Evolutionary conservation across 2,888 invertebrate genomes (phyloP), one percentile per base, ranked within the genome.

Genomic region (Drosophila yooni): DNA sequence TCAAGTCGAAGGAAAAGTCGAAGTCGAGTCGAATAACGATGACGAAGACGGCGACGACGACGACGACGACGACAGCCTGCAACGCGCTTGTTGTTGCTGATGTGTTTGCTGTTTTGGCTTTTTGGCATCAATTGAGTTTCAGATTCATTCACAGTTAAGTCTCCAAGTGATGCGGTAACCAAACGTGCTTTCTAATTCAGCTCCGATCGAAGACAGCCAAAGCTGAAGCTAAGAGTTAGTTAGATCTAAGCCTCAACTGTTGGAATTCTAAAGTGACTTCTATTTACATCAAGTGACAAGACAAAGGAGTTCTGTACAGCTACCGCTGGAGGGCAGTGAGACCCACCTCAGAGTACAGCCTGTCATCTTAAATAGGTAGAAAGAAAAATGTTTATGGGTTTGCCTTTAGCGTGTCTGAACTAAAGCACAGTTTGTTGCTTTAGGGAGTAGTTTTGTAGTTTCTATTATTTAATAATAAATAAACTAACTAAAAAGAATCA

Each of bases 101-200:
- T 66, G 50, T 46, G 46, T 46, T 57, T 57, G 58, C 46, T 63
- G 33, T 25, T 36, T 69, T 59, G 50, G 38, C 56, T 72, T 78
- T 78, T 82, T 76, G 73, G 73, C 82, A 84, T 75, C 79, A 83
- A 84, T 79, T 87, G 79, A 79, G 70, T 66, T 79, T 82, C 34
- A 66, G 71, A 72, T 74, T 85, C 83, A 76, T 72, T 74, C 68
- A 68, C 59, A 70, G 66, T 81, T 83, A 60, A 72, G 65, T 64
- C 64, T 64, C 64, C 63, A 54, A 51, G 57, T 69, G 77, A 66
- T 66, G 71, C 71, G 66, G 57, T 70, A 69, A 67, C 61, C 38
- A 68, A 70, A 62, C 73, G 62, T 69, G 70, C 80, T 74, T 70
- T 79, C 80, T 60, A 70, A 71, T 79, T 50, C 56, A 40, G 18